phyloP scores from a whole-genome alignment of 1,140 invertebrate species.

The Aricia agestis region DNA sequence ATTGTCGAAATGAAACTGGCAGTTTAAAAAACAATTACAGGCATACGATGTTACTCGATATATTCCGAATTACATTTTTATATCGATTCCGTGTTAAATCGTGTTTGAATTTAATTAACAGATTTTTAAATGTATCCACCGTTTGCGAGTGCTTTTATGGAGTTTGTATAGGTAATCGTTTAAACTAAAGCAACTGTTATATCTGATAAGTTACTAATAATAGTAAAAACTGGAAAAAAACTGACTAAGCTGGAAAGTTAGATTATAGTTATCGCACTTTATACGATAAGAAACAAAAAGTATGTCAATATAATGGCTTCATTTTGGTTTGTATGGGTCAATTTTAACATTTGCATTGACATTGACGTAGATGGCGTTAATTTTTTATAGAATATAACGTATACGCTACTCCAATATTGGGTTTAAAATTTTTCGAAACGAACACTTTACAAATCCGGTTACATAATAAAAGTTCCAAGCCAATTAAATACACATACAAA shows the following conservation, averaged over 20 bases:
- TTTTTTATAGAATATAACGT: too few relatives aligned
- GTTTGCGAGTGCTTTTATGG: neutral
- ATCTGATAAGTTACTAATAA: too few relatives aligned
- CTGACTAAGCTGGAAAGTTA: too few relatives aligned
- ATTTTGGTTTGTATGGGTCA: too few relatives aligned
- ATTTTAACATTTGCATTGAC: too few relatives aligned
- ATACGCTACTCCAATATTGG: too few relatives aligned
- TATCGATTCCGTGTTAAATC: conserved; percentile 10
- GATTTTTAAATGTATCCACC: neutral
- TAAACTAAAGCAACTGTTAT: neutral
- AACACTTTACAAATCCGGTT: neutral
- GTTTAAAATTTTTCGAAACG: neutral
- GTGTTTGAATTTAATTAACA: conserved; percentile 12
- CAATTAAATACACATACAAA: neutral
- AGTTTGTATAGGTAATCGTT: neutral
- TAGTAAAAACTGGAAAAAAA: too few relatives aligned
- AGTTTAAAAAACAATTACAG: conserved; percentile 10
- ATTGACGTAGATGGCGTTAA: too few relatives aligned
- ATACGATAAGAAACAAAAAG: too few relatives aligned
- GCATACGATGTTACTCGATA: neutral
- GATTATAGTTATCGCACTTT: too few relatives aligned
- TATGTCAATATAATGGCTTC: too few relatives aligned
- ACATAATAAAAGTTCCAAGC: neutral
- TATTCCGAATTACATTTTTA: neutral
- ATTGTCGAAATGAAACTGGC: conserved; percentile 5